These are phyloP conservation scores for Caenorhabditis sp. DNA, from an alignment of 2,888 invertebrate species.

Conservation along the genomic window DNA sequence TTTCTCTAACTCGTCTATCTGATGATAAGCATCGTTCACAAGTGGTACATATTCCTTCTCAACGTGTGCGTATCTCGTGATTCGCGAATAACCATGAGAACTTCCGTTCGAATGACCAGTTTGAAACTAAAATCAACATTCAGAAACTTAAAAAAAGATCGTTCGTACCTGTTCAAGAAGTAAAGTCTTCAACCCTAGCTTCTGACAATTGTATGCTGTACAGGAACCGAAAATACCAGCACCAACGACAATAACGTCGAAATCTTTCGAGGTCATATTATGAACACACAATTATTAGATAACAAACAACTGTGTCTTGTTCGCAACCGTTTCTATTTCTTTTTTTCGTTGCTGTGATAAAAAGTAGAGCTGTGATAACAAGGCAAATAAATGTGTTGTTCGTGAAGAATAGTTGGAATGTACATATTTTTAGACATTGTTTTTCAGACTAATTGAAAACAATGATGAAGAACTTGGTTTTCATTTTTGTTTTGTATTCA, in stretches of 20 bases:
- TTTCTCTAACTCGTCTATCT: slow-evolving; percentile 51
- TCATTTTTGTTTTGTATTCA: no score
- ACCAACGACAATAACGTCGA: slow-evolving; percentile 63
- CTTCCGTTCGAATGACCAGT: slow-evolving; percentile 61
- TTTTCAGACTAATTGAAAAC: no score
- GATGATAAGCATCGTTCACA: slow-evolving; percentile 48
- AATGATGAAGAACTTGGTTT: no score
- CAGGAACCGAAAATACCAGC: slow-evolving; percentile 66
- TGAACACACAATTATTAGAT: not conserved
- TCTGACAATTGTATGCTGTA: slow-evolving; percentile 64
- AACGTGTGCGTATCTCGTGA: slow-evolving; percentile 66
- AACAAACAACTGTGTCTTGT: no score
- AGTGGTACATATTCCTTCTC: slow-evolving; percentile 53
- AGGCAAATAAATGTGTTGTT: not conserved
- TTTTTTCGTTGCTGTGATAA: not conserved
- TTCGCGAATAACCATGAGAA: slow-evolving; percentile 66
- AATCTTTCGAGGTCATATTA: slow-evolving; percentile 18
- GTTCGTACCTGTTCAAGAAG: slow-evolving; percentile 62
- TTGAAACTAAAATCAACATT: not conserved
- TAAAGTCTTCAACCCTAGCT: slow-evolving; percentile 59
- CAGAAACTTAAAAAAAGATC: not conserved
- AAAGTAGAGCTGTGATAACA: slow-evolving; percentile 7
- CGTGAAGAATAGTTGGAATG: not conserved
- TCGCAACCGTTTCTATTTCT: not conserved
- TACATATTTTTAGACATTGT: no score